A percentile compares a stretch with the other conserved stretches of the same genome.
These are phyloP conservation scores for Variabilichromis moorii DNA, from an alignment of 2,113 vertebrate species.

Conservation along the genomic window DNA sequence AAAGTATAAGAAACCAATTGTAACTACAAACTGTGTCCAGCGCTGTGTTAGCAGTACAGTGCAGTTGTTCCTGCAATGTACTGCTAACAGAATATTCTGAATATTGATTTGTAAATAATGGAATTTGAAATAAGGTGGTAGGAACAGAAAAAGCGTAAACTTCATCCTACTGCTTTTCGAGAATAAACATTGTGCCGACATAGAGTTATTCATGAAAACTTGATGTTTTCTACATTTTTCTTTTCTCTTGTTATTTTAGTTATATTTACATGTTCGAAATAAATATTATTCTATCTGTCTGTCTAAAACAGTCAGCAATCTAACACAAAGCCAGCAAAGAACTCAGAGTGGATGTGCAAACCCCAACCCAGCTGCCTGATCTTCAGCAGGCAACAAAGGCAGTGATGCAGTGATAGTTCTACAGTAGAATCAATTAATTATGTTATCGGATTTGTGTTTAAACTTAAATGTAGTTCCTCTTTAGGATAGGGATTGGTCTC, in stretches of 20 bases:
- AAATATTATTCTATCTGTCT: background rate
- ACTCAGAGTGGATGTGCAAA: background rate
- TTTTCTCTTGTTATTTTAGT: background rate
- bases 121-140: background rate
- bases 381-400: background rate
- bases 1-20: rapidly evolving
- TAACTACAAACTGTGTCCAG: background rate
- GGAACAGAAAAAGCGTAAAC: background rate
- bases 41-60: background rate
- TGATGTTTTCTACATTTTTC: background rate
- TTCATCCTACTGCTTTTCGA: background rate
- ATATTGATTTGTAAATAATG: background rate
- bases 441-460: background rate
- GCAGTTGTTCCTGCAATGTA: background rate
- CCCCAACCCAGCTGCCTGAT: background rate
- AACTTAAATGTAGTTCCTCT: background rate
- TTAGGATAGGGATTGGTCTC: background rate
- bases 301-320: background rate
- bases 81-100: rapidly evolving
- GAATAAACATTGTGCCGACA: background rate
- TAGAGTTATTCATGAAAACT: background rate
- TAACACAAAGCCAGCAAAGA: background rate
- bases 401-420: background rate
- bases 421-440: background rate
- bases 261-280: background rate